Conservation (phyloP, 2,888 invertebrate species). For the Cinara cedri region DNA sequence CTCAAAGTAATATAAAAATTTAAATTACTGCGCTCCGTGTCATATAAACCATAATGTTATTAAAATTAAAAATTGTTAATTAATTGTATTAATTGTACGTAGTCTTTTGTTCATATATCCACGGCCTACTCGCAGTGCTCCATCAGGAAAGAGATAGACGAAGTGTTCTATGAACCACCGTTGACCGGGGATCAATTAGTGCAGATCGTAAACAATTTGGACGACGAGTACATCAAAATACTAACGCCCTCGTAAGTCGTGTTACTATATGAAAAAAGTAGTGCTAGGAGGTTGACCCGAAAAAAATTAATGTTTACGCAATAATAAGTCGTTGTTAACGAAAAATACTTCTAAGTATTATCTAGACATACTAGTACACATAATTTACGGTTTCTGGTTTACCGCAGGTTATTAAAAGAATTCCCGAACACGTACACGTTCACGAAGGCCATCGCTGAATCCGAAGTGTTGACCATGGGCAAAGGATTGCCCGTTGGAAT, state of each 20-base stretch:
- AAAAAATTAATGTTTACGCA: neutral
- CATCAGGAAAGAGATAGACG: slow-evolving; percentile 57
- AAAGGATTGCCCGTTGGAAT: slow-evolving; percentile 79
- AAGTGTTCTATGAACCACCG: slow-evolving; percentile 59
- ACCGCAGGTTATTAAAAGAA: slow-evolving; percentile 65
- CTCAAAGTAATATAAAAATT: too few species aligned
- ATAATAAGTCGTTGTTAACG: neutral
- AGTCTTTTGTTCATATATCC: slow-evolving; percentile 59
- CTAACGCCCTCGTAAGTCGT: slow-evolving; percentile 58
- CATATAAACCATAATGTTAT: neutral
- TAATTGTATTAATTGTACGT: neutral
- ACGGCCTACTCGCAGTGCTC: slow-evolving; percentile 59
- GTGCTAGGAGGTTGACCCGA: neutral
- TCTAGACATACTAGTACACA: too few species aligned
- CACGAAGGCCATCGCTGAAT: slow-evolving; percentile 89
- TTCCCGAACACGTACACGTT: slow-evolving; percentile 91
- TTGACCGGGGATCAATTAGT: slow-evolving; percentile 57
- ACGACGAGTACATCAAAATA: slow-evolving; percentile 57
- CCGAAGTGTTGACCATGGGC: slow-evolving; percentile 72
- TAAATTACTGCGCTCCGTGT: neutral
- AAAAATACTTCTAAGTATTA: too few species aligned
- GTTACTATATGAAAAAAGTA: too few species aligned
- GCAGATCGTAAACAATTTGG: slow-evolving; percentile 56
- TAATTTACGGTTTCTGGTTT: neutral
- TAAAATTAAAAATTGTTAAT: neutral